phyloP scores from a whole-genome alignment of 2,113 vertebrate genomes.

The Cranoglanis bouderius region DNA sequence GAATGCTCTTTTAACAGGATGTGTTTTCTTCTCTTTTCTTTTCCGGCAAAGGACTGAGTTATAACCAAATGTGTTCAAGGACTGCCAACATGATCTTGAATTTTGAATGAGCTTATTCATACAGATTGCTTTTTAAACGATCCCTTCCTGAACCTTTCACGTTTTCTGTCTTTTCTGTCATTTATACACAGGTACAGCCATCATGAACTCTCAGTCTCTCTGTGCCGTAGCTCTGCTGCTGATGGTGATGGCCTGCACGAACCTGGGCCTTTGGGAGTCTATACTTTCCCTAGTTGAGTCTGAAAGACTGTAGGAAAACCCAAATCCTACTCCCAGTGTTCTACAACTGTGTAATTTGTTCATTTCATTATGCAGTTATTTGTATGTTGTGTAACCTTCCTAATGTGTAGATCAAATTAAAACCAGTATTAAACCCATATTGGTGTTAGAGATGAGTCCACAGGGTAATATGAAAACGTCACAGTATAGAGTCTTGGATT shows the following conservation, averaged over 20 bases:
- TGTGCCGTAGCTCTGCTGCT: slow-evolving; percentile 77
- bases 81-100: not conserved
- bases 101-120: not conserved
- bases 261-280: slow-evolving; percentile 78
- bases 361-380: not conserved
- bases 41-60: not conserved
- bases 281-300: slow-evolving; percentile 58
- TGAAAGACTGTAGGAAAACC: slow-evolving; percentile 66
- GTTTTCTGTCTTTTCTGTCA: not conserved
- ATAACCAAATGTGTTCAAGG: not conserved
- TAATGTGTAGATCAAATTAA: not conserved
- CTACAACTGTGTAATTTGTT: not conserved
- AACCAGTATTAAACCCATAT: not conserved
- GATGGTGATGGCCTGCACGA: slow-evolving; percentile 76
- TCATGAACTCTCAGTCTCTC: slow-evolving; percentile 62
- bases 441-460: not conserved
- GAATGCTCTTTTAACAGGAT: not conserved
- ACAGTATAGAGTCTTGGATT: not conserved
- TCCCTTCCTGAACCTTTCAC: not conserved
- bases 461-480: not conserved
- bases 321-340: not conserved
- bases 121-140: not conserved
- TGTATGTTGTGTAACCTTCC: not conserved
- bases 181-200: slow-evolving; percentile 68
- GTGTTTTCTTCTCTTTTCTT: not conserved